Evolutionary conservation across 1,140 invertebrate genomes (phyloP), one percentile per base, ranked within the genome.

Genomic region (Drosophila kohkoa): DNA sequence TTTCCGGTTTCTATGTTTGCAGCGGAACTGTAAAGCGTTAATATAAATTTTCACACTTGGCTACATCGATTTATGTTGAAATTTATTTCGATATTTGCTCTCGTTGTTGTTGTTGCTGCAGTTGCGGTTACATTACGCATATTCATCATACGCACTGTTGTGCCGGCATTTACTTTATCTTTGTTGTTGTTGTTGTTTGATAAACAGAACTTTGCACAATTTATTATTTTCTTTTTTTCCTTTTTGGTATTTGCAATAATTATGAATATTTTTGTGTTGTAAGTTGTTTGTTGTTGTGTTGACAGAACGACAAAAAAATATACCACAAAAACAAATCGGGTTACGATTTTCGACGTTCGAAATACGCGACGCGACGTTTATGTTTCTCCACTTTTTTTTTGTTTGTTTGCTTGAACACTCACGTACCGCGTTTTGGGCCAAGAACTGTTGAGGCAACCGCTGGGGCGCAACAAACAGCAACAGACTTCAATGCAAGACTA

Each of bases 401-500:
- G 20, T 25, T 25, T 25, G 58, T 13, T 32, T 32, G 25, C 32
- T 63, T 49, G 30, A 45, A 59, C 63, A 20, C 63, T 13, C 57
- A 69, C 71, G 71, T 69, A 74, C 41, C 64, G 55, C 32, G 45
- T 49, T 41, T 30, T 46, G 59, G 59, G 46, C 46, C 13, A 32
- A 41, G 20, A 57, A 71, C 67, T 49, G 38, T 25, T 49, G 38
- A 16, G 5, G n/a, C 28, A 25, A 41, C 30, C 51, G 43, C 59
- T 71, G 28, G 32, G 55, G n/a, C 49, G 65, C 85, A 89, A 89
- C 81, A 77, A 76, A 63, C 78, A 83, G 68, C 85, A 51, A 79
- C 85, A 78, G 72, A 85, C 78, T 89, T 89, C 85, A 75, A 90
- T 71, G 86, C 76, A 54, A 85, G 78, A 89, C 85, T 89, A 72